phyloP scores from a whole-genome alignment of 2,113 vertebrate species.

The Dicentrarchus labrax region DNA sequence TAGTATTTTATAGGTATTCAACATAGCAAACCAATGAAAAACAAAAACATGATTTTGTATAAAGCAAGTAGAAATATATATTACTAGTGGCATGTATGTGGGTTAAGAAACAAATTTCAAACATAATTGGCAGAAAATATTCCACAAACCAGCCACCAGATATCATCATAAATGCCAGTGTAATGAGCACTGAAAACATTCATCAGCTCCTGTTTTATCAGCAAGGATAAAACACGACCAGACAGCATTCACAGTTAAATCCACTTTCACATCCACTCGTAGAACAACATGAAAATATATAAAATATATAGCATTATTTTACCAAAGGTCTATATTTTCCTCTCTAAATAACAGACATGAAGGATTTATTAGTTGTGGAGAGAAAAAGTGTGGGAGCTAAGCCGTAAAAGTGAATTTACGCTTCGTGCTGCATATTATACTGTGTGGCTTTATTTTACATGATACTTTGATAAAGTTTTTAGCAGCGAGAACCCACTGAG shows the following conservation, averaged over 20 bases:
- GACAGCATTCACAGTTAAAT: background rate
- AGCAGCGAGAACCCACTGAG: background rate
- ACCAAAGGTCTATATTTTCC: background rate
- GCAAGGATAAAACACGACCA: background rate
- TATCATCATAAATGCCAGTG: background rate
- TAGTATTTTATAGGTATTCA: too few relatives aligned
- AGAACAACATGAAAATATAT: background rate
- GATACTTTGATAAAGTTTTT: background rate
- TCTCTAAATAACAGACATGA: background rate
- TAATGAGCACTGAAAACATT: slow-evolving; percentile 3
- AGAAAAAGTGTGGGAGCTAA: background rate
- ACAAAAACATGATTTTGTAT: background rate
- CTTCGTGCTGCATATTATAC: background rate
- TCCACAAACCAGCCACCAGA: background rate
- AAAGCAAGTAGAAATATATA: background rate
- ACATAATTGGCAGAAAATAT: slow-evolving; percentile 3
- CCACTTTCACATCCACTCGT: background rate
- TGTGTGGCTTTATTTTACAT: background rate
- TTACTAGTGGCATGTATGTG: background rate
- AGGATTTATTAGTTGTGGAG: background rate
- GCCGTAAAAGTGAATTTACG: background rate
- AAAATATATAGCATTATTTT: background rate
- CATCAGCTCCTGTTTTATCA: background rate
- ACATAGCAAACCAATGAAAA: background rate
- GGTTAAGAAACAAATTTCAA: background rate